These are phyloP conservation scores for Girardinichthys multiradiatus DNA, from an alignment of 2,113 vertebrate species.

Conservation along the genomic window DNA sequence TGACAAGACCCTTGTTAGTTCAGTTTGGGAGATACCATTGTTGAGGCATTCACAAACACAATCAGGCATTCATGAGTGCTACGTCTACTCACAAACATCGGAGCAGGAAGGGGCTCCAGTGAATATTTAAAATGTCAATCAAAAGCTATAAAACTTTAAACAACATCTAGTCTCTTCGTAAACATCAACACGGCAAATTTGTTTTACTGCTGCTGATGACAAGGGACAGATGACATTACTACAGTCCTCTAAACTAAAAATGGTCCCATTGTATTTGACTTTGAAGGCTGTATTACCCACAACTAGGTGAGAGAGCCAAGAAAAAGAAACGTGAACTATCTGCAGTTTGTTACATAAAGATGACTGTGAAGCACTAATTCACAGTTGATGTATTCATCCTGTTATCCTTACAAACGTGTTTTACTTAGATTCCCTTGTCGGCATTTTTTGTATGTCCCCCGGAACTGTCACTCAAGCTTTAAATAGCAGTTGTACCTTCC, in stretches of 20 bases:
- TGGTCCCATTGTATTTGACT: constrained; percentile 53
- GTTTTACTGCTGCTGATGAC: constrained; percentile 46
- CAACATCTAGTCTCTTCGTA: constrained; percentile 54
- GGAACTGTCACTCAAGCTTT: constrained; percentile 47
- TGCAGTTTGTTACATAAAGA: constrained; percentile 38
- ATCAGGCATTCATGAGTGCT: constrained; percentile 22
- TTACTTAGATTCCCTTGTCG: constrained; percentile 22
- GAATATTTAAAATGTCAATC: constrained; percentile 51
- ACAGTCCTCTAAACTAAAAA: constrained; percentile 31
- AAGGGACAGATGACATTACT: constrained; percentile 62
- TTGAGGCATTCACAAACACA: constrained; percentile 36
- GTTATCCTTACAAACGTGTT: constrained; percentile 6
- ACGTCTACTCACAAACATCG: constrained; percentile 5
- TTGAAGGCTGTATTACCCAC: constrained; percentile 51
- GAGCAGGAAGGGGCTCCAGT: constrained; percentile 14
- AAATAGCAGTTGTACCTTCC: constrained; percentile 38
- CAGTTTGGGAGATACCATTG: constrained; percentile 50
- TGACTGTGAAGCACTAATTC: constrained; percentile 14
- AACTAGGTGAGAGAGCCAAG: constrained; percentile 10
- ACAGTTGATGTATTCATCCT: constrained; percentile 11
- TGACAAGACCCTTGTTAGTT: constrained; percentile 62
- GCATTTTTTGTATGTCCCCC: constrained; percentile 47
- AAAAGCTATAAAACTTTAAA: constrained; percentile 66
- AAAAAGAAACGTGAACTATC: constrained; percentile 16
- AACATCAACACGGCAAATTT: constrained; percentile 36